phyloP scores from a whole-genome alignment of 2,888 invertebrate species.

The Dysmachus trigonus region DNA sequence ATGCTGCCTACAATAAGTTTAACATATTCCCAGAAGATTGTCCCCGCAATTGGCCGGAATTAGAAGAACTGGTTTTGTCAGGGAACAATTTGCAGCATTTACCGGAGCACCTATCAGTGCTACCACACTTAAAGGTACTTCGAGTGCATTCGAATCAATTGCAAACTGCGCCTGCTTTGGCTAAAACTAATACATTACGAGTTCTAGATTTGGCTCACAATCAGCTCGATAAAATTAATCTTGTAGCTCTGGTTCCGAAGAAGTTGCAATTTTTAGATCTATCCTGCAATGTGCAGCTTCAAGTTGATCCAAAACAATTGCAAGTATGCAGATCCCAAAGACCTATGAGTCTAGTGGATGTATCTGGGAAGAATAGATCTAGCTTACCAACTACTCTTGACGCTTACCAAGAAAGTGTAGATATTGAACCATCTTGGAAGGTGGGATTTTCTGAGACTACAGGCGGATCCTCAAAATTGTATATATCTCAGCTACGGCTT shows the following conservation, averaged over 20 bases:
- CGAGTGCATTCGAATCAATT: conserved; percentile 85
- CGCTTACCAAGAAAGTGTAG: conserved; percentile 67
- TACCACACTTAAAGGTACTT: conserved; percentile 77
- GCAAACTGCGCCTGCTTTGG: conserved; percentile 78
- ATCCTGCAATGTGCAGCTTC: conserved; percentile 82
- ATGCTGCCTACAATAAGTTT: conserved; percentile 82
- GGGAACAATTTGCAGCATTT: conserved; percentile 81
- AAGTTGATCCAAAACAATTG: conserved; percentile 84
- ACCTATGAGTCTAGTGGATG: conserved; percentile 84
- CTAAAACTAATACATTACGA: conserved; percentile 77
- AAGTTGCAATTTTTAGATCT: conserved; percentile 86
- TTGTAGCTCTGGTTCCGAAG: conserved; percentile 79
- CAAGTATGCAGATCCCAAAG: conserved; percentile 81
- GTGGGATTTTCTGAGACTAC: conserved; percentile 88
- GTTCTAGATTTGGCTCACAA: conserved; percentile 88
- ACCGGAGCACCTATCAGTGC: conserved; percentile 77
- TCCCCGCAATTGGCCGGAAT: conserved; percentile 77
- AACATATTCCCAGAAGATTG: conserved; percentile 78
- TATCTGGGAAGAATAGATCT: conserved; percentile 79
- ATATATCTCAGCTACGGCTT: conserved; percentile 79
- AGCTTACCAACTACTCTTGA: conserved; percentile 70
- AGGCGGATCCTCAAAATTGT: conserved; percentile 76
- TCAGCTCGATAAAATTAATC: conserved; percentile 81
- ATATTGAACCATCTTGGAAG: conserved; percentile 77
- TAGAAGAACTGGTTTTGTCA: conserved; percentile 84